Evolutionary conservation across 2,113 vertebrate species (phyloP).

Genomic region (Labeo rohita): DNA sequence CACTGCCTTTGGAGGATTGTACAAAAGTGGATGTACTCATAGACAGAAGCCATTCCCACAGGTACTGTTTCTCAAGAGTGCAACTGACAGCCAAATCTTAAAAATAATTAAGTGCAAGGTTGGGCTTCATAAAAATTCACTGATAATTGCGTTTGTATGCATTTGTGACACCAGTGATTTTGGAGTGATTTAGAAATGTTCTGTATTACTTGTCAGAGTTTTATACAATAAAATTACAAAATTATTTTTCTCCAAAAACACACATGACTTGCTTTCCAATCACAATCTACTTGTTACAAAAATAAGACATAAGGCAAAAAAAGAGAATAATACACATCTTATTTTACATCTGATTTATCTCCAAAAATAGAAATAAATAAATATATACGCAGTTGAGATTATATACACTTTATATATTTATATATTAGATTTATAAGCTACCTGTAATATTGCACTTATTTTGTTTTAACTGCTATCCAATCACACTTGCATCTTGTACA

Average conservation of each 20-base stretch:
- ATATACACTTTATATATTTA: no score
- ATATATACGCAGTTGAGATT: neutral
- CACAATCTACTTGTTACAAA: neutral
- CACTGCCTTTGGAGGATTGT: slow-evolving; percentile 34
- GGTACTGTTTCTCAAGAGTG: slow-evolving; percentile 2
- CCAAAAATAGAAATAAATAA: neutral
- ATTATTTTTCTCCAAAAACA: neutral
- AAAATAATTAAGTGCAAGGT: neutral
- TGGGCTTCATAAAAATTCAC: neutral
- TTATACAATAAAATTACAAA: neutral
- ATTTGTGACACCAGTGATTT: neutral
- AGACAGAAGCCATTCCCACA: slow-evolving; percentile 23
- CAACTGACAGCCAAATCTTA: neutral
- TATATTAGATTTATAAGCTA: neutral
- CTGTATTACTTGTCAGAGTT: neutral
- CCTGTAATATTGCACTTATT: neutral
- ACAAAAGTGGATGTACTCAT: neutral
- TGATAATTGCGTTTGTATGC: neutral
- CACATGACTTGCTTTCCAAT: neutral
- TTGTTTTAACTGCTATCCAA: neutral
- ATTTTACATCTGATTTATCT: neutral
- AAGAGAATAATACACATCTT: neutral
- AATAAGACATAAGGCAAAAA: neutral
- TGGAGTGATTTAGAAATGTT: neutral
- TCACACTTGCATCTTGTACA: neutral